A percentile compares a stretch with the other conserved stretches of the same genome.
Evolutionary conservation across 1,140 invertebrate species (phyloP).

Genomic region (Drosophila paulistorum): DNA sequence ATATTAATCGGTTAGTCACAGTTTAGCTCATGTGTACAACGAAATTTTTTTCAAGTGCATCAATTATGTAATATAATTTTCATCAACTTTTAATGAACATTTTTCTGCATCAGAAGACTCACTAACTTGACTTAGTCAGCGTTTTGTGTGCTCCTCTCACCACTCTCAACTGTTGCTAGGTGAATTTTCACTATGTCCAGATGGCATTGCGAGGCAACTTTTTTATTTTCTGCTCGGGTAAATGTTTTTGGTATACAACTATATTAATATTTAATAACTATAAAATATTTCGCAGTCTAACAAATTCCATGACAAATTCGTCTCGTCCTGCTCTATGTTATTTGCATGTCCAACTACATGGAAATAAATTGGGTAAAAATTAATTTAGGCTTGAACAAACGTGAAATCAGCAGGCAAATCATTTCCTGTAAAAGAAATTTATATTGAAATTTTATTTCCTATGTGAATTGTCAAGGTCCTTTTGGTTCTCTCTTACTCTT

Average conservation of each 20-base stretch:
- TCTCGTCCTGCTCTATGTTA: neutral
- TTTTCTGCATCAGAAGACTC: constrained; percentile 2
- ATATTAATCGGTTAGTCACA: no score
- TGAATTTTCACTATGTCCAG: neutral
- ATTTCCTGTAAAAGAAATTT: constrained; percentile 44
- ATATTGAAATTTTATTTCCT: constrained; percentile 22
- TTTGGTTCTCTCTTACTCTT: constrained; percentile 2
- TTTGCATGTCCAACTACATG: neutral
- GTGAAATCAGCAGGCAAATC: constrained; percentile 16
- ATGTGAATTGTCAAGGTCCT: neutral
- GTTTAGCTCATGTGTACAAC: no score
- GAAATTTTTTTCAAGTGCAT: neutral
- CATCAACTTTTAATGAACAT: constrained; percentile 9
- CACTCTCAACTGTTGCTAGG: neutral
- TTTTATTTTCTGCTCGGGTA: neutral
- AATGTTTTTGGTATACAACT: neutral
- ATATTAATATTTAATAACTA: constrained; percentile 2
- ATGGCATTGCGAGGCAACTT: neutral
- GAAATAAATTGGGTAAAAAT: constrained; percentile 14
- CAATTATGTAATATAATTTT: constrained; percentile 8
- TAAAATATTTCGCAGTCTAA: constrained; percentile 2
- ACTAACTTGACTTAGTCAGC: constrained; percentile 3
- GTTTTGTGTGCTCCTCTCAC: neutral
- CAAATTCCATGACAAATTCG: constrained; percentile 36
- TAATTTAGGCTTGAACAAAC: constrained; percentile 25